Evolutionary conservation across 1,140 invertebrate genomes (phyloP).

Genomic region (Diachasmimorpha longicaudata): DNA sequence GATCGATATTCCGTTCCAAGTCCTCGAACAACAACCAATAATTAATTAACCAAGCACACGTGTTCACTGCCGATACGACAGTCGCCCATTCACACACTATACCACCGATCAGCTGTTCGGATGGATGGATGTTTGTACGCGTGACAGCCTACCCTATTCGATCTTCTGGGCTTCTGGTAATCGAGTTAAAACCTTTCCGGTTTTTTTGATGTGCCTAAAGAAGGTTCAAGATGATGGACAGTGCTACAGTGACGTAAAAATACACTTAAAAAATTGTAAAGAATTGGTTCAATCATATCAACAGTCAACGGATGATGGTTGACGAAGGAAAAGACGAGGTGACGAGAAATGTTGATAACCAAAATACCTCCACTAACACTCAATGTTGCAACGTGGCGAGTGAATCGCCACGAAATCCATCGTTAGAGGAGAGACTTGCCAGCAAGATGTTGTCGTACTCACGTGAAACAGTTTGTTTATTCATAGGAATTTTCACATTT

Average conservation of each 20-base stretch:
- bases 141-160: background rate
- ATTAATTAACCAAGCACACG: background rate
- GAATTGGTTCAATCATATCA: background rate
- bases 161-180: background rate
- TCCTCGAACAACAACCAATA: background rate
- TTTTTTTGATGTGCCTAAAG: background rate
- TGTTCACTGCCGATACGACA: background rate
- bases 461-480: slow-evolving; percentile 56
- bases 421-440: slow-evolving; percentile 42
- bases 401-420: slow-evolving; percentile 30
- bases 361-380: slow-evolving; percentile 36
- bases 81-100: background rate
- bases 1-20: no score
- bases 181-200: background rate
- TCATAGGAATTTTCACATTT: slow-evolving; percentile 53
- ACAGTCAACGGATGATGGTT: slow-evolving; percentile 43
- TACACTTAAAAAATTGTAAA: background rate
- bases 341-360: slow-evolving; percentile 50
- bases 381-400: slow-evolving; percentile 53
- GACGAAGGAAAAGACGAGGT: slow-evolving; percentile 37
- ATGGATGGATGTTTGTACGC: background rate
- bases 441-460: slow-evolving; percentile 59
- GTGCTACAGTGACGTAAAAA: background rate
- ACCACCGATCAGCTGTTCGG: slow-evolving; percentile 28
- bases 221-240: no score